Percentiles rank a stretch among this genome's conserved stretches.
Evolutionary conservation across 2,113 vertebrate genomes (phyloP).

Genomic region (Nannospalax galili): DNA sequence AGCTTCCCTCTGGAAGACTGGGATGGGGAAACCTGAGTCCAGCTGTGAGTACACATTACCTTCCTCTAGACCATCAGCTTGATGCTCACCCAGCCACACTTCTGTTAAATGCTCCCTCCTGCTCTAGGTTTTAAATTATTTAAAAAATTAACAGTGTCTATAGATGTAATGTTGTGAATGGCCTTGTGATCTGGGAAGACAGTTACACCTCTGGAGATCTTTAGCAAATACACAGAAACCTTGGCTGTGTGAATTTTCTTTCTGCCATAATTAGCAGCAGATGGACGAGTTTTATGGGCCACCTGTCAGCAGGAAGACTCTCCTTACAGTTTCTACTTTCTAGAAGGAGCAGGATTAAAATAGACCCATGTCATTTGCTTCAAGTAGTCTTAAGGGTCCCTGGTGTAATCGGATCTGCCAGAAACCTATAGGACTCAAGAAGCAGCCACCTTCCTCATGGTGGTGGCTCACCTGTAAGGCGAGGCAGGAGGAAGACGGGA

Average conservation of each 20-base stretch:
- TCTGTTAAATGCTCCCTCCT: slow-evolving; percentile 29
- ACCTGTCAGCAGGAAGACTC: slow-evolving; percentile 64
- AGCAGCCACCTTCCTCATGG: not conserved
- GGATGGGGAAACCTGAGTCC: not conserved
- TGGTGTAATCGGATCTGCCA: slow-evolving; percentile 54
- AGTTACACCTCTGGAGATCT: slow-evolving; percentile 73
- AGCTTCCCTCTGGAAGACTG: not conserved
- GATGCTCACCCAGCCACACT: not conserved
- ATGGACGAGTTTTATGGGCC: slow-evolving; percentile 74
- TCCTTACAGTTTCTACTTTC: slow-evolving; percentile 74
- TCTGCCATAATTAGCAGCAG: slow-evolving; percentile 81
- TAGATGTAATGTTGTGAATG: slow-evolving; percentile 59
- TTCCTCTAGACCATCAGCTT: not conserved
- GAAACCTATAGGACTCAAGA: slow-evolving; percentile 55
- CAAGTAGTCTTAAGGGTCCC: slow-evolving; percentile 64
- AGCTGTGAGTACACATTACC: not conserved
- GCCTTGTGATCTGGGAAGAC: slow-evolving; percentile 62
- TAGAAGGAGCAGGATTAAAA: slow-evolving; percentile 80
- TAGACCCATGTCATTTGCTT: slow-evolving; percentile 54
- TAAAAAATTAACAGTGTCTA: slow-evolving; percentile 71
- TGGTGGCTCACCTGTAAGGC: slow-evolving; percentile 35
- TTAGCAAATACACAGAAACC: slow-evolving; percentile 77
- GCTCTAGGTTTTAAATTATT: slow-evolving; percentile 59
- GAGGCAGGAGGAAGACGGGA: slow-evolving; percentile 28
- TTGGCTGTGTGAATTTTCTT: slow-evolving; percentile 65